Percentiles rank a stretch among this genome's conserved stretches.
These are phyloP conservation scores for Drosophila ustulata DNA, from an alignment of 2,888 invertebrate species.

Conservation along the genomic window DNA sequence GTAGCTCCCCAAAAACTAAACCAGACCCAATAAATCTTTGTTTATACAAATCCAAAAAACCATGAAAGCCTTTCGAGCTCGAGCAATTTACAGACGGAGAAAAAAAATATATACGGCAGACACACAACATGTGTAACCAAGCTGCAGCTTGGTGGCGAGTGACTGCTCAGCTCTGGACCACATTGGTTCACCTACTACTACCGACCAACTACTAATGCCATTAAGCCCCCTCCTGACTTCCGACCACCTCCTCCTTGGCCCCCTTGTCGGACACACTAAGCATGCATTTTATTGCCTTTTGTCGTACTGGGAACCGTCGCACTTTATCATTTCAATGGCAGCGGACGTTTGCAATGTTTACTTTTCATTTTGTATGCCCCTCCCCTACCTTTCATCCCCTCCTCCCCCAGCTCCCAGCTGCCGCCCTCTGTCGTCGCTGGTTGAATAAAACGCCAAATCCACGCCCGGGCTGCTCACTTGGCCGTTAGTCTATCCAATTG, in stretches of 20 bases:
- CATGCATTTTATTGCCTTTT: constrained; percentile 81
- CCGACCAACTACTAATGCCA: constrained; percentile 58
- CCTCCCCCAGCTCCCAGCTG: not conserved
- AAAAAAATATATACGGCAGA: constrained; percentile 34
- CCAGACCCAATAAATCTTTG: constrained; percentile 74
- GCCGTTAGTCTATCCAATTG: constrained; percentile 68
- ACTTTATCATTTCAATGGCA: constrained; percentile 80
- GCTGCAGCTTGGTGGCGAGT: constrained; percentile 48
- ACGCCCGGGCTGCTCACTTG: constrained; percentile 64
- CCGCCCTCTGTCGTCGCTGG: not conserved
- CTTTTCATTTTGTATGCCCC: constrained; percentile 74
- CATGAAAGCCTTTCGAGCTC: constrained; percentile 72
- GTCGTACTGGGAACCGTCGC: constrained; percentile 54
- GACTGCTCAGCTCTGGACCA: constrained; percentile 34
- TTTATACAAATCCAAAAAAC: constrained; percentile 74
- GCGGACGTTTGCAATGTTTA: constrained; percentile 71
- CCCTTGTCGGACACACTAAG: constrained; percentile 53
- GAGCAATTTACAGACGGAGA: constrained; percentile 50
- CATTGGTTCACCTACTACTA: constrained; percentile 26
- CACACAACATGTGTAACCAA: constrained; percentile 45
- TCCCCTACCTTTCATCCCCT: not conserved
- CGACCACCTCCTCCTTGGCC: constrained; percentile 1
- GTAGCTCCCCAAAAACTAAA: constrained; percentile 29
- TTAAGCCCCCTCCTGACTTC: constrained; percentile 44
- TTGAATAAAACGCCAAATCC: constrained; percentile 24